Evolutionary conservation across 1,140 invertebrate genomes (phyloP), one percentile per base, ranked within the genome.

Genomic region (Sycobia sp.): DNA sequence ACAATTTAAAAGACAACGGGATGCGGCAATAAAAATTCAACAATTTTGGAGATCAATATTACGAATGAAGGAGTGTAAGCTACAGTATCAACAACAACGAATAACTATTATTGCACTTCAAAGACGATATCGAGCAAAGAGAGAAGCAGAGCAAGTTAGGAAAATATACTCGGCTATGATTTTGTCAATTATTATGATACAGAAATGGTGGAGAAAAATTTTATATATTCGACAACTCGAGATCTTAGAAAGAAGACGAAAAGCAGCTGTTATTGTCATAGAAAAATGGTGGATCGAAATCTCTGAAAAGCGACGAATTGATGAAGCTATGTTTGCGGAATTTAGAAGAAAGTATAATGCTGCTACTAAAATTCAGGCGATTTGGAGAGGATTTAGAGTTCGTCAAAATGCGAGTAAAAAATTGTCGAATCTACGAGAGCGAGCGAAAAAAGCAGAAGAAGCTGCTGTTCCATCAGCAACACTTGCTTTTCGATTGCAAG

Each of bases 331-430:
- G 62, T 76, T 74, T 47, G 67, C 71, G 2, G 73, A 83, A 34
- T 14, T 56, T 20, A 2, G 13, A 46, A 82, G 75, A 61, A 47
- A 59, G 36, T 20, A 50, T 9, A 18, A 32, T n/a, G 86, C 88
- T 1, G 88, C 86, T 23, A 80, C 76, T 0, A 84, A 83, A 65
- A 90, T 91, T 63, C 89, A 90, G 82, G 79, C 86, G 14, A 66
- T 82, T n/a, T 90, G 87, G 85, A 84, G 85, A 55, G 88, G 88
- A 2, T 84, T 87, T 69, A 72, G 59, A 14, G 74, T 81, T 14
- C 82, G 89, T 10, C 69, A 74, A 27, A 67, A 66, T 3, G 57
- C 78, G 20, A 69, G 72, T 14, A 47, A 73, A n/a, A 67, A 79
- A 7, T 70, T 84, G 25, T 61, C 64, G 11, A 71, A 79, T 50